Conservation (phyloP, 2,888 invertebrate species). For the Papilio gigon region DNA sequence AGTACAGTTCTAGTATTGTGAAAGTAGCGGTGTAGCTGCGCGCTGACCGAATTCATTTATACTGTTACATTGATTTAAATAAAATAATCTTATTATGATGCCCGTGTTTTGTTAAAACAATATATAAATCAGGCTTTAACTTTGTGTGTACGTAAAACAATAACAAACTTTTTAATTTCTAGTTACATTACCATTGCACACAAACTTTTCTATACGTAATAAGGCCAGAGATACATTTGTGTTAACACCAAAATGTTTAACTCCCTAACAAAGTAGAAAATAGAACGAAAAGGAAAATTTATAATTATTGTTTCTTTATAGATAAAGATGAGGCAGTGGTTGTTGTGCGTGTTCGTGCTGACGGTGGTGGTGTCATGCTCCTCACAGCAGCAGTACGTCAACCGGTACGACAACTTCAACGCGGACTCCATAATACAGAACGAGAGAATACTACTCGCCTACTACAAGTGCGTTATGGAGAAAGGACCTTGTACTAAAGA, state of each 20-base stretch:
- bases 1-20: conserved; percentile 55
- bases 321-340: conserved; percentile 63
- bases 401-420: conserved; percentile 76
- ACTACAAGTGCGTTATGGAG: conserved; percentile 79
- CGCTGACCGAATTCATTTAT: conserved; percentile 34
- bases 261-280: not conserved
- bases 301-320: conserved; percentile 43
- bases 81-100: not conserved
- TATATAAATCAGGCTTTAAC: not conserved
- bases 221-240: too few species aligned
- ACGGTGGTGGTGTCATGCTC: conserved; percentile 66
- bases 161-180: too few species aligned
- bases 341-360: conserved; percentile 61
- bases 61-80: conserved; percentile 36
- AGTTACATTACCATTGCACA: too few species aligned
- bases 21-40: conserved; percentile 32
- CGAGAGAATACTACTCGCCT: conserved; percentile 74
- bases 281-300: not conserved
- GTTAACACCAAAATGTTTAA: too few species aligned
- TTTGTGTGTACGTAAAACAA: not conserved
- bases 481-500: conserved; percentile 78
- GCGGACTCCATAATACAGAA: conserved; percentile 74
- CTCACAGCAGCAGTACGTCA: conserved; percentile 60
- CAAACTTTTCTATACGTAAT: too few species aligned
- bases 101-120: not conserved